Evolutionary conservation across 1,140 invertebrate species (phyloP), one percentile per base, ranked within the genome.

Genomic region (Plectrocnemia conspersa): DNA sequence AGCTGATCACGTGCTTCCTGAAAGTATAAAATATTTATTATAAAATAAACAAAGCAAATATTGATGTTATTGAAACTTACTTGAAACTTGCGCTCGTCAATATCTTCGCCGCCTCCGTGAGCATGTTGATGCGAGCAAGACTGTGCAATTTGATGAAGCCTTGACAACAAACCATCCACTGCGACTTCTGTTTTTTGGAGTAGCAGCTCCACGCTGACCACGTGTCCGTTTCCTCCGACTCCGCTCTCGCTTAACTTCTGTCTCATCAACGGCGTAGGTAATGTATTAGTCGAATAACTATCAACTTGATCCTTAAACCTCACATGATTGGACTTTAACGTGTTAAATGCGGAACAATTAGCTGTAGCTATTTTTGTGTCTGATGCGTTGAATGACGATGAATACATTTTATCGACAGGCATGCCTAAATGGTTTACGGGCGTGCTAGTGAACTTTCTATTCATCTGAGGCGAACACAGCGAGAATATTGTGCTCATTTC

Each of bases 1-100:
- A 93, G 70, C 61, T 85, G 81, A 54, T 89, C 88, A 64, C 84
- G 82, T 3, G 86, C 84, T 10, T 76, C 75, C 75, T 85, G 72
- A 1, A 67, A 65, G 52, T 10, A 36, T n/a, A n/a, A n/a, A n/a
- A 48, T 24, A 61, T 59, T 50, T 38, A 38, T 13, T 29, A 29
- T 29, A 7, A 29, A 7, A 29, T 29, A n/a, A 29, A 29, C 27
- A 6, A 40, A 7, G 36, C 36, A 40, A 6, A 7, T 13, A 42
- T 21, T 7, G 9, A 6, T 7, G 21, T 2, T 13, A 35, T 7
- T 35, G 6, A 52, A 15, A 23, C 35, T 61, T 68, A 81, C 79
- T 70, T 82, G 80, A 66, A 86, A 88, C 62, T 84, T 85, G 22
- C 79, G 76, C 67, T 87, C 85, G 62, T 83, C 83, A 59, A 86